Conservation (phyloP, 2,888 invertebrate species). For the Harpagoxenus sublaevis region DNA sequence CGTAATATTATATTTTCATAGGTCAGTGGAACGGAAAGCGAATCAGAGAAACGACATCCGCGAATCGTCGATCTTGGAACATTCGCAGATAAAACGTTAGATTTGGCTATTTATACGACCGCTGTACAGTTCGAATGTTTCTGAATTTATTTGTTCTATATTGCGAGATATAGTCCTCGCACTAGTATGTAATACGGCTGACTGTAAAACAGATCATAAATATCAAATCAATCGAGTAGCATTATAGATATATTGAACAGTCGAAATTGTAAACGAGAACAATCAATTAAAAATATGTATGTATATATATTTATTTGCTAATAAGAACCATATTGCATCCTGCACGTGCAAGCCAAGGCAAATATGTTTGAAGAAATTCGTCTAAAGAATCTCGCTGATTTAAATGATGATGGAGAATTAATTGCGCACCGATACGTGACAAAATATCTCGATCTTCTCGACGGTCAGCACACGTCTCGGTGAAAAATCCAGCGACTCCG, state of each 20-base stretch:
- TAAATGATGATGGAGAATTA: neutral
- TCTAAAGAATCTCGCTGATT: neutral
- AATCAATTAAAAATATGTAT: neutral
- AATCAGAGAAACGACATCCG: neutral
- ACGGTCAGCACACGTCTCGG: neutral
- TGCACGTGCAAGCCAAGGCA: neutral
- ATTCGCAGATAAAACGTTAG: no score
- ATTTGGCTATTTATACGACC: neutral
- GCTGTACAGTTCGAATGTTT: neutral
- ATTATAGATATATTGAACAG: neutral
- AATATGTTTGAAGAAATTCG: neutral
- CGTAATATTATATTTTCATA: conserved; percentile 52
- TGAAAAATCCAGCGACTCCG: conserved; percentile 31
- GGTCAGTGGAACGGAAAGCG: conserved; percentile 58
- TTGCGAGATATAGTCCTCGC: neutral
- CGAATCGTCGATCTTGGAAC: neutral
- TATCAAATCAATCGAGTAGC: neutral
- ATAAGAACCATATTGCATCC: neutral
- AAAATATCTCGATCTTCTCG: conserved; percentile 4
- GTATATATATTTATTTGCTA: neutral
- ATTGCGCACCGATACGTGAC: neutral
- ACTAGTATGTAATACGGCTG: neutral
- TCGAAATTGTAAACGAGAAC: neutral
- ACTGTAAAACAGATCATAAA: no score
- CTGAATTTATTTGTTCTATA: no score